These are phyloP conservation scores for Peromyscus melanophrys DNA, from an alignment of 2,797 vertebrate species.

Conservation along the genomic window DNA sequence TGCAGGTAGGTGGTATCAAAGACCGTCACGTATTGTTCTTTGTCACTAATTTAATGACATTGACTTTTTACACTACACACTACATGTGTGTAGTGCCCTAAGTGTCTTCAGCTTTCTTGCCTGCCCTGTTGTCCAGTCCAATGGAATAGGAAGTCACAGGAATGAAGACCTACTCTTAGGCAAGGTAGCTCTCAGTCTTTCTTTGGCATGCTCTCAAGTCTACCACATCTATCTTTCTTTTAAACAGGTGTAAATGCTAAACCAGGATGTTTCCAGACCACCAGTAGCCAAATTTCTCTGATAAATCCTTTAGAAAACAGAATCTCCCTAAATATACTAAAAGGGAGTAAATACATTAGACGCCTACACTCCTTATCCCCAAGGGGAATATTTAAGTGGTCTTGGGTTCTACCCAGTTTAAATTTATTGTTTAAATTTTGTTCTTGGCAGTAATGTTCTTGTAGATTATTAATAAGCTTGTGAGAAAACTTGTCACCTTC, in stretches of 20 bases:
- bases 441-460: slow-evolving; percentile 77
- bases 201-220: background rate
- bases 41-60: background rate
- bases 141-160: background rate
- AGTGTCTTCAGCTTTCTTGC: background rate
- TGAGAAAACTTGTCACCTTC: slow-evolving; percentile 82
- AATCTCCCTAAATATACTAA: slow-evolving; percentile 25
- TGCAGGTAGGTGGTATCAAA: background rate
- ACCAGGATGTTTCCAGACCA: background rate
- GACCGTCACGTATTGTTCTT: background rate
- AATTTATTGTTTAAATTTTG: slow-evolving; percentile 76
- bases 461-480: slow-evolving; percentile 80
- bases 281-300: background rate
- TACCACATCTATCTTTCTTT: background rate
- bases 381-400: slow-evolving; percentile 41
- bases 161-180: background rate
- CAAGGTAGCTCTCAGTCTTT: background rate
- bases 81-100: no score
- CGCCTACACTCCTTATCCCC: slow-evolving; percentile 9
- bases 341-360: slow-evolving; percentile 29
- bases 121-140: background rate
- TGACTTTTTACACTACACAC: background rate
- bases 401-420: slow-evolving; percentile 40
- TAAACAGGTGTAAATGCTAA: background rate
- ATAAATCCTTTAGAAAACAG: slow-evolving; percentile 58